Conservation (phyloP, 2,888 invertebrate species). For the Linnaemya vulpina region DNA sequence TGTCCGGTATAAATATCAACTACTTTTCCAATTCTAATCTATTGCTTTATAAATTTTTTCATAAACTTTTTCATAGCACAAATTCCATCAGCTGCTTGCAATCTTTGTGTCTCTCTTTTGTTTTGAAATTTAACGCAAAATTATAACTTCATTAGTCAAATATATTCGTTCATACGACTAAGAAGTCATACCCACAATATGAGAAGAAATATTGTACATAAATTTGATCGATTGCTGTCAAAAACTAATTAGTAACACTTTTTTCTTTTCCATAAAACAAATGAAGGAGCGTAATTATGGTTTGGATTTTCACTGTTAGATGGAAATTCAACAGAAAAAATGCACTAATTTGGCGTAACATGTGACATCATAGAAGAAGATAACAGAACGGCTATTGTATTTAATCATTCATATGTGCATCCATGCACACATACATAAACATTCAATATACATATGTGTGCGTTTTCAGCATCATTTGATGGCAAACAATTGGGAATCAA, state of each 20-base stretch:
- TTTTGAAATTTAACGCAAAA: slow-evolving; percentile 65
- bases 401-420: slow-evolving; percentile 42
- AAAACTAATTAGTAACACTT: slow-evolving; percentile 71
- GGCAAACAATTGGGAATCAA: not conserved
- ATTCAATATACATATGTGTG: not conserved
- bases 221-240: slow-evolving; percentile 71
- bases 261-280: slow-evolving; percentile 10
- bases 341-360: slow-evolving; percentile 81
- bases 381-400: slow-evolving; percentile 61
- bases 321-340: slow-evolving; percentile 67
- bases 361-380: slow-evolving; percentile 70
- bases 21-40: not conserved
- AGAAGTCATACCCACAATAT: slow-evolving; percentile 24
- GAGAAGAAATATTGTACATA: slow-evolving; percentile 14
- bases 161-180: slow-evolving; percentile 28
- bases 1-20: not conserved
- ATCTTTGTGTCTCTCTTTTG: slow-evolving; percentile 1
- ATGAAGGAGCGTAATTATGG: slow-evolving; percentile 59
- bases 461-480: slow-evolving; percentile 9
- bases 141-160: slow-evolving; percentile 72
- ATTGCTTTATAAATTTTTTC: not conserved
- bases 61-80: not conserved
- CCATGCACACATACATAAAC: not conserved
- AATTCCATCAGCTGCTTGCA: slow-evolving; percentile 19
- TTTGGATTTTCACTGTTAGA: slow-evolving; percentile 35